Conservation (phyloP, 2,113 vertebrate species). For the Lathamus discolor region DNA sequence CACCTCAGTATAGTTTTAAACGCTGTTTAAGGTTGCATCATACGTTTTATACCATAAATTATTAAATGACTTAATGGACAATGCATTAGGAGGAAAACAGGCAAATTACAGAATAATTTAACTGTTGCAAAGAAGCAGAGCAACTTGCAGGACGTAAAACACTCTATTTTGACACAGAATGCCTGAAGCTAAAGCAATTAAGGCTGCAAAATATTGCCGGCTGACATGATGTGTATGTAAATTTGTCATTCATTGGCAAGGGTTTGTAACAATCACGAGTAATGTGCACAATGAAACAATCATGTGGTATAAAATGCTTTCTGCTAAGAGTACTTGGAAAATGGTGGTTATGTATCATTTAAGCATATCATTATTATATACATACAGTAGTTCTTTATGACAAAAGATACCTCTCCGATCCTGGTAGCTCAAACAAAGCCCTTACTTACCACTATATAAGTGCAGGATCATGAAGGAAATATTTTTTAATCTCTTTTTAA, state of each 20-base stretch:
- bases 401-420: constrained; percentile 34
- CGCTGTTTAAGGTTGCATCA: constrained; percentile 70
- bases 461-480: constrained; percentile 26
- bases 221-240: constrained; percentile 87
- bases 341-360: constrained; percentile 66
- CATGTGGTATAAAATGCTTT: constrained; percentile 72
- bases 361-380: constrained; percentile 57
- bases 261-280: constrained; percentile 77
- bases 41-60: constrained; percentile 76
- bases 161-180: constrained; percentile 81
- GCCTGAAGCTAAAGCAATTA: constrained; percentile 86
- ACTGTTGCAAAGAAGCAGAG: constrained; percentile 78
- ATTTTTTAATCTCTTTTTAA: constrained; percentile 31
- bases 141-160: constrained; percentile 83
- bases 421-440: constrained; percentile 13
- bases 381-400: constrained; percentile 35
- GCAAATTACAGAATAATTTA: constrained; percentile 85
- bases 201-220: constrained; percentile 83
- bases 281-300: constrained; percentile 74
- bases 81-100: constrained; percentile 80
- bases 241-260: constrained; percentile 87
- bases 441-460: constrained; percentile 30
- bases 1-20: constrained; percentile 57
- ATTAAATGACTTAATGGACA: constrained; percentile 84
- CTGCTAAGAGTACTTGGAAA: constrained; percentile 62